Percentiles rank a stretch among this genome's conserved stretches.
phyloP scores from a whole-genome alignment of 2,888 invertebrate species.

The Drosophila mulleri region DNA sequence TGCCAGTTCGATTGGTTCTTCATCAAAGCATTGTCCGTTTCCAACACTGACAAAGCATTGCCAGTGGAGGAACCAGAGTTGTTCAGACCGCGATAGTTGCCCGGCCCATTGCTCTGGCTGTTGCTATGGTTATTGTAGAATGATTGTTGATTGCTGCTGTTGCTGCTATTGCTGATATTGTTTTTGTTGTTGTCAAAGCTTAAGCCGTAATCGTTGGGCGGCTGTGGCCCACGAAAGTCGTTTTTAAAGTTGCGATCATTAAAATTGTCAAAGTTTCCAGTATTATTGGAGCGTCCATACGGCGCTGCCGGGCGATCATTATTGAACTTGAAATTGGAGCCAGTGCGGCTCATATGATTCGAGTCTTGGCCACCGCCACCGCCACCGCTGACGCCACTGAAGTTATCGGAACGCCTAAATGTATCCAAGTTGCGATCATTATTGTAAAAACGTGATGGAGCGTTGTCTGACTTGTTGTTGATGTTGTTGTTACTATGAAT shows the following conservation, averaged over 20 bases:
- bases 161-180: constrained; percentile 25
- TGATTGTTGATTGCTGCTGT: constrained; percentile 19
- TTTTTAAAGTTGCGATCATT: constrained; percentile 25
- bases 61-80: not conserved
- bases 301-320: constrained; percentile 23
- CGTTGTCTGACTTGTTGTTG: not conserved
- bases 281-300: constrained; percentile 19
- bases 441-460: constrained; percentile 37
- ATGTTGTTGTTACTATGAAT: constrained; percentile 7
- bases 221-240: constrained; percentile 31
- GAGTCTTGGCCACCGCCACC: constrained; percentile 10
- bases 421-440: constrained; percentile 41
- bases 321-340: constrained; percentile 33
- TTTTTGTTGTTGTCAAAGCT: constrained; percentile 30
- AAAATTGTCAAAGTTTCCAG: constrained; percentile 26
- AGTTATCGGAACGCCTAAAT: constrained; percentile 42
- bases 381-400: constrained; percentile 12
- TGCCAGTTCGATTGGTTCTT: constrained; percentile 41
- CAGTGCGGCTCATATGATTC: constrained; percentile 17
- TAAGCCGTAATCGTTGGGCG: constrained; percentile 2
- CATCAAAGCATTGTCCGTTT: constrained; percentile 41
- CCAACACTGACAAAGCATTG: constrained; percentile 24
- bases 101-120: constrained; percentile 7
- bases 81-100: constrained; percentile 33
- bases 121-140: constrained; percentile 18